Conservation (phyloP, 2,888 invertebrate species). For the Camponotus fellah region DNA sequence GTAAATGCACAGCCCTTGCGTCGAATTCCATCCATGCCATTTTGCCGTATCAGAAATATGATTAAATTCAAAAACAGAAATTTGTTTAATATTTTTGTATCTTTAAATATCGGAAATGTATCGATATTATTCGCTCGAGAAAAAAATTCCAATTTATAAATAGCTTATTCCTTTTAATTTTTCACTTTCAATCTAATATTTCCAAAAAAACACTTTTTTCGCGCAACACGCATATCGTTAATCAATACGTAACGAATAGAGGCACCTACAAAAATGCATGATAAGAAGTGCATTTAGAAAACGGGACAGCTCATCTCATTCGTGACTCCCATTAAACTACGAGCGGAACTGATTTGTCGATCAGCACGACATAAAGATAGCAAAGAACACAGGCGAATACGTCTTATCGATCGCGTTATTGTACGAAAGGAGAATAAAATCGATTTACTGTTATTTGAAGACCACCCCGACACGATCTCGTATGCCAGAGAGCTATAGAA, state of each 20-base stretch:
- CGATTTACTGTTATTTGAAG: constrained; percentile 73
- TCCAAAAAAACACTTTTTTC: background rate
- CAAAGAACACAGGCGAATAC: constrained; percentile 54
- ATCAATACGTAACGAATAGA: background rate
- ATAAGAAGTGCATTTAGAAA: constrained; percentile 7
- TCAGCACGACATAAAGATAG: constrained; percentile 51
- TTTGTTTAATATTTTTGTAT: background rate
- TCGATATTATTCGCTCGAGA: background rate
- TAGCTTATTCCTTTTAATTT: background rate
- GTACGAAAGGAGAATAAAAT: constrained; percentile 69
- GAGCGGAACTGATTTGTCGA: constrained; percentile 57
- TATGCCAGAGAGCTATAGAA: constrained; percentile 65
- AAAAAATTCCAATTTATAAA: background rate
- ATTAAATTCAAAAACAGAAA: constrained; percentile 14
- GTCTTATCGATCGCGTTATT: constrained; percentile 72
- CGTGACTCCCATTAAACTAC: constrained; percentile 41
- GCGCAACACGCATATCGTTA: background rate
- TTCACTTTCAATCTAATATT: background rate
- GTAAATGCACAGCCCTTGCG: background rate
- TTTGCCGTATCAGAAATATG: background rate
- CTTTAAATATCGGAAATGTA: background rate
- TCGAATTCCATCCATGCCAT: background rate
- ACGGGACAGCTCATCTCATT: constrained; percentile 38
- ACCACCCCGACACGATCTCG: constrained; percentile 62
- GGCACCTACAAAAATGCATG: background rate